phyloP scores from a whole-genome alignment of 2,797 vertebrate genomes.

The Tamandua tetradactyla region DNA sequence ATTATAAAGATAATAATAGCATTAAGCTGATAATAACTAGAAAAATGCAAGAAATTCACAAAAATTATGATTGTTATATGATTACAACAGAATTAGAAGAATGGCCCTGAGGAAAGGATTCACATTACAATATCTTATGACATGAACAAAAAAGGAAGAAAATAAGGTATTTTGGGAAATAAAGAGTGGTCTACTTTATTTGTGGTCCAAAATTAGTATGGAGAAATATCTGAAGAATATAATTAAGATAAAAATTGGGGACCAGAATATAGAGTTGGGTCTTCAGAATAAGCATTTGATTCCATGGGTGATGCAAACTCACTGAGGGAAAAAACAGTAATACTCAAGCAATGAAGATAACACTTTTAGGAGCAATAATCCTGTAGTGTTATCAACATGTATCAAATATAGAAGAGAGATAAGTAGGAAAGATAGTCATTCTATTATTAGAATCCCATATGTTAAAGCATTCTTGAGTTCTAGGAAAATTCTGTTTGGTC shows the following conservation, averaged over 20 bases:
- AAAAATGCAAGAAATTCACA: neutral
- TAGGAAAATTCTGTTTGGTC: neutral
- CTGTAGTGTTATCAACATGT: neutral
- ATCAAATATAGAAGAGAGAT: neutral
- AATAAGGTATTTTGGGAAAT: conserved; percentile 13
- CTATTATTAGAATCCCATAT: conserved; percentile 39
- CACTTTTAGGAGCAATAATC: neutral
- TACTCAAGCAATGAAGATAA: neutral
- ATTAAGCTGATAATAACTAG: neutral
- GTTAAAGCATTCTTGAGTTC: neutral
- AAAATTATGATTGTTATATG: neutral
- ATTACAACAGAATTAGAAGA: neutral
- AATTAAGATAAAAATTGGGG: neutral
- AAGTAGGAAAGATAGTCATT: neutral
- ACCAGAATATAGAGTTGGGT: neutral
- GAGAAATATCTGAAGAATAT: neutral
- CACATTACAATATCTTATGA: neutral
- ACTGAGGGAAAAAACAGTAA: neutral
- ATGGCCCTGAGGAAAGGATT: neutral
- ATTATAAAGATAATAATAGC: neutral
- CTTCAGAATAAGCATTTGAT: conserved; percentile 1
- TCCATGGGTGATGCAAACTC: neutral
- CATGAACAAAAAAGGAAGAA: neutral
- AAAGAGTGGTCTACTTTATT: neutral
- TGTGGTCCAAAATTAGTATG: neutral